Evolutionary conservation across 2,888 invertebrate species (phyloP), one percentile per base, ranked within the genome.

Genomic region (Meteorus cinctellus): DNA sequence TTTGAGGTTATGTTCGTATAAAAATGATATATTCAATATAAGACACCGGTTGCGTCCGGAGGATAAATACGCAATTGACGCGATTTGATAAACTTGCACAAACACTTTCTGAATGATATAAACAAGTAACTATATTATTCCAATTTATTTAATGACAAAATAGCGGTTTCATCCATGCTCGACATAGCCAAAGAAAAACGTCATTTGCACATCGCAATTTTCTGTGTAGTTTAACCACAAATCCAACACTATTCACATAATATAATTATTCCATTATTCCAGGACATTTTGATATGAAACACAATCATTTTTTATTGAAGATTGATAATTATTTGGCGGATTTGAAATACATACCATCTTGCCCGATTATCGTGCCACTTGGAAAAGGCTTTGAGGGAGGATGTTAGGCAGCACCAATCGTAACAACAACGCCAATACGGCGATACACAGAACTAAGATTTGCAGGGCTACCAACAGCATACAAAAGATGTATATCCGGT

Each of bases 341-440:
- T 88, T 80, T 77, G 68, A 83, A 84, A 80, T 86, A 88, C 88
- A 76, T 86, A 88, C 88, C 88, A 88, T 88, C 82, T 84, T 86
- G 81, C 72, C 80, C 76, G 80, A 80, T 81, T 81, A 81, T 74
- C 77, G 82, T 82, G 62, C 81, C 75, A 80, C 79, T 79, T 75
- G 75, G 81, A 82, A 83, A 83, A 83, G 83, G 79, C 77, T 81
- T 74, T 68, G 10, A 31, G 60, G 73, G 78, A 75, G 81, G 82
- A 82, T 80, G 78, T 76, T 68, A 66, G 78, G 70, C 76, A 73
- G 41, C 8, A 41, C 41, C 41, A 41, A 41, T 12, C 12, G 65
- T 51, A 16, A 14, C 48, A 72, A 78, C 77, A 80, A 76, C 77
- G n/a, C 55, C 59, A 29, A n/a, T 19, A 29, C n/a, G 19, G 24